Conservation (phyloP, 2,888 invertebrate genomes). For the Phasia obesa region DNA sequence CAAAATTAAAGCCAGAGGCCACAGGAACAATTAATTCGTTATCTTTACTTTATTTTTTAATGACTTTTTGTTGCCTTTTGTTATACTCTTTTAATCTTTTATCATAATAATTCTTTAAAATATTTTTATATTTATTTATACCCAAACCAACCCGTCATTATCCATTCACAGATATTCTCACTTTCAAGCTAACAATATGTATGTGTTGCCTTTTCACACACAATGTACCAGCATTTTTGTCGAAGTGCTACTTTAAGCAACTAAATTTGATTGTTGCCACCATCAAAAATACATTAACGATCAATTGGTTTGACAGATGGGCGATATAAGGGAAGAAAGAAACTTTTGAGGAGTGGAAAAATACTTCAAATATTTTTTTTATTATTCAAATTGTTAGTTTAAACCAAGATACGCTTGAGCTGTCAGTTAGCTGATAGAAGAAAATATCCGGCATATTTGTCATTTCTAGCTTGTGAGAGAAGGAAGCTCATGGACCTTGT, state of each 20-base stretch:
- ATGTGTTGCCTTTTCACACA: conserved; percentile 40
- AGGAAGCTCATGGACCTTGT: too few relatives aligned
- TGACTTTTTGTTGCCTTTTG: not conserved
- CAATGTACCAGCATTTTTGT: conserved; percentile 37
- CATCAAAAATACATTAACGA: conserved; percentile 5
- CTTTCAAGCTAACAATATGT: not conserved
- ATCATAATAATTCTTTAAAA: conserved; percentile 20
- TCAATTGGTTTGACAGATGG: conserved; percentile 2
- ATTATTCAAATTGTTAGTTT: too few relatives aligned
- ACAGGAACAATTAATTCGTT: too few relatives aligned
- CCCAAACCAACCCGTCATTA: not conserved
- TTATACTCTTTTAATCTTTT: conserved; percentile 5
- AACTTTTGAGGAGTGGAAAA: not conserved
- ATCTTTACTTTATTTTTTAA: not conserved
- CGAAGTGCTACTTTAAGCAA: conserved; percentile 34
- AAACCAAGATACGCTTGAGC: too few relatives aligned
- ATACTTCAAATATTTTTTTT: too few relatives aligned
- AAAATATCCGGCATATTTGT: too few relatives aligned
- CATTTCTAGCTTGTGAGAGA: too few relatives aligned
- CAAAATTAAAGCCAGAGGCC: not conserved
- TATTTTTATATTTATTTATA: not conserved
- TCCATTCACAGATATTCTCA: not conserved
- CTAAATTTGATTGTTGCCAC: conserved; percentile 28
- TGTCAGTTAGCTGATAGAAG: too few relatives aligned
- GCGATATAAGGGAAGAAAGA: not conserved